Evolutionary conservation across 2,113 vertebrate species (phyloP).

Genomic region (Sylvicapra grimmia): DNA sequence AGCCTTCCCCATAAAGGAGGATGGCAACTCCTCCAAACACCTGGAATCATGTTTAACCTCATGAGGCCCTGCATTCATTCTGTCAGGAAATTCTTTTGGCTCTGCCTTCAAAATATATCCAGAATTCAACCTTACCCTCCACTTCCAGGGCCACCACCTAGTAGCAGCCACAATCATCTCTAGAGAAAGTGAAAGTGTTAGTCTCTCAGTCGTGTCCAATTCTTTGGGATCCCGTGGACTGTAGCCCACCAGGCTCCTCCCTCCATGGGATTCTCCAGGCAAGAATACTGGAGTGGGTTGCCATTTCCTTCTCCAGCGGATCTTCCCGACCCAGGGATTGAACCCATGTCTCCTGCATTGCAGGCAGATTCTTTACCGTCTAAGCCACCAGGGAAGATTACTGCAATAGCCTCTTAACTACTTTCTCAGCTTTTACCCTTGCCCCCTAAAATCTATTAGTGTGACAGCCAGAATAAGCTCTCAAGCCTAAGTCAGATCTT

Average conservation of each 20-base stretch:
- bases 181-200: background rate
- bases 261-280: background rate
- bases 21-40: background rate
- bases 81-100: background rate
- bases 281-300: background rate
- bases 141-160: background rate
- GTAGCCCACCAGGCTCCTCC: background rate
- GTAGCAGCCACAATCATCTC: background rate
- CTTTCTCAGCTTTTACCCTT: background rate
- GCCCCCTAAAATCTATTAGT: background rate
- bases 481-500: slow-evolving; percentile 3
- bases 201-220: background rate
- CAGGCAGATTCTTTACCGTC: background rate
- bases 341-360: background rate
- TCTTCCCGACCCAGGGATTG: background rate
- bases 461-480: background rate
- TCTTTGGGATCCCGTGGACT: background rate
- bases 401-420: background rate
- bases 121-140: background rate
- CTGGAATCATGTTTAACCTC: background rate
- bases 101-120: background rate
- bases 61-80: background rate
- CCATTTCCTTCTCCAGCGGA: background rate
- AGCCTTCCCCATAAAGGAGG: background rate
- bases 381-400: background rate